These are phyloP conservation scores for Schizotus pectinicornis DNA, from an alignment of 2,888 invertebrate species.

Conservation along the genomic window DNA sequence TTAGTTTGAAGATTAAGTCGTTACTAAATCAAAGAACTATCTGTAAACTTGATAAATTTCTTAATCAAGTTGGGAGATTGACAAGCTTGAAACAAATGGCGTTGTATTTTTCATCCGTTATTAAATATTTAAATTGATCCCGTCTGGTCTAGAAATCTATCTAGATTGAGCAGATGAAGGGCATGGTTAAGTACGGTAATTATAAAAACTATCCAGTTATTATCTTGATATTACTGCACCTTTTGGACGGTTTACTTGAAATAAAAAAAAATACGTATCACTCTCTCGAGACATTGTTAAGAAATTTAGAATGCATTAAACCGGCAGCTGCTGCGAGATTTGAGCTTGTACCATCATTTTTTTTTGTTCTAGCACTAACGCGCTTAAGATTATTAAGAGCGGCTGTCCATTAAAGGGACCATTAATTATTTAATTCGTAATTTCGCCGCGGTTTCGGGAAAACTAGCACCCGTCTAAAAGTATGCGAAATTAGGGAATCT, in stretches of 20 bases:
- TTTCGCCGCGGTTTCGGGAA: too few species aligned
- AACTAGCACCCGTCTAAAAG: too few species aligned
- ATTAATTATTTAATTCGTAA: constrained; percentile 9
- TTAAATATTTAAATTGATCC: constrained; percentile 34
- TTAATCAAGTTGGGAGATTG: constrained; percentile 30
- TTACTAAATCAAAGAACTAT: neutral
- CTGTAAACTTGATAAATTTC: constrained; percentile 4
- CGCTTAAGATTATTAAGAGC: constrained; percentile 24
- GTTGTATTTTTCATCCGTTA: constrained; percentile 36
- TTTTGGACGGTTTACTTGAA: constrained; percentile 26
- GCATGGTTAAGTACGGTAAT: constrained; percentile 34
- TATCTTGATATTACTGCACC: constrained; percentile 40
- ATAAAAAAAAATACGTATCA: constrained; percentile 31
- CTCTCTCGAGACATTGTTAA: constrained; percentile 15
- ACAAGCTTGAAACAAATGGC: constrained; percentile 37
- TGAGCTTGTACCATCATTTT: constrained; percentile 21
- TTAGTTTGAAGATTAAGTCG: neutral
- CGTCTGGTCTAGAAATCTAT: constrained; percentile 16
- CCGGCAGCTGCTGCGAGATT: constrained; percentile 27
- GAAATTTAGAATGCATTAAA: constrained; percentile 33
- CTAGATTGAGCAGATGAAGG: constrained; percentile 32
- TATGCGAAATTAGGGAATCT: too few species aligned
- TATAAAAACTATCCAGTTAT: constrained; percentile 35
- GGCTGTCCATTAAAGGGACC: constrained; percentile 20
- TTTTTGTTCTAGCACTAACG: constrained; percentile 16